These are phyloP conservation scores for Amiota communis DNA, from an alignment of 2,888 invertebrate species.

Conservation along the genomic window DNA sequence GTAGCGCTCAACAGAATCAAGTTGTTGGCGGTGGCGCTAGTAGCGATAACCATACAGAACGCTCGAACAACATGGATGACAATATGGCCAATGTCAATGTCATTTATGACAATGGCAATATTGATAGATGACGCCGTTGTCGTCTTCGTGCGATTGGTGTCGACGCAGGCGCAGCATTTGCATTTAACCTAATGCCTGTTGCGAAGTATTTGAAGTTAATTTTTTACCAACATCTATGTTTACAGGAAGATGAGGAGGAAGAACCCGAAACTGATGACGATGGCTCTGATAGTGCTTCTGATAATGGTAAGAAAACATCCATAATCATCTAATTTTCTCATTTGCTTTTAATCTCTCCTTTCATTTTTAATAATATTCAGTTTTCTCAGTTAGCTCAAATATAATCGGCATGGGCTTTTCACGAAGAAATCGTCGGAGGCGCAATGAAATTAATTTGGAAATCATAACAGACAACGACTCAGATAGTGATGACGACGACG, in stretches of 20 bases:
- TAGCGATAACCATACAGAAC: not conserved
- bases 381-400: slow-evolving; percentile 45
- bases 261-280: slow-evolving; percentile 76
- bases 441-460: slow-evolving; percentile 49
- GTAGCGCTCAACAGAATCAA: slow-evolving; percentile 25
- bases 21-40: not conserved
- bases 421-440: slow-evolving; percentile 56
- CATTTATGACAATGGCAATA: not conserved
- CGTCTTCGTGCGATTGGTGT: slow-evolving; percentile 37
- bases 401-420: slow-evolving; percentile 59
- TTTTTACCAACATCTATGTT: slow-evolving; percentile 64
- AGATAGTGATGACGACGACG: slow-evolving; percentile 55
- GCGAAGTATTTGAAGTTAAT: slow-evolving; percentile 46
- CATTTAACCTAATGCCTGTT: slow-evolving; percentile 36
- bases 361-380: not conserved
- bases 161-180: slow-evolving; percentile 44
- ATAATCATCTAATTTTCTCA: not conserved
- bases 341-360: slow-evolving; percentile 23
- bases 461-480: slow-evolving; percentile 24
- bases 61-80: not conserved
- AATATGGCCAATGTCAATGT: not conserved
- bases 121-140: not conserved
- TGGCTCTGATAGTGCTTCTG: slow-evolving; percentile 71
- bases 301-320: slow-evolving; percentile 58
- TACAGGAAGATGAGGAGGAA: slow-evolving; percentile 79